Conservation (phyloP, 2,888 invertebrate species). For the Colletes collaris region DNA sequence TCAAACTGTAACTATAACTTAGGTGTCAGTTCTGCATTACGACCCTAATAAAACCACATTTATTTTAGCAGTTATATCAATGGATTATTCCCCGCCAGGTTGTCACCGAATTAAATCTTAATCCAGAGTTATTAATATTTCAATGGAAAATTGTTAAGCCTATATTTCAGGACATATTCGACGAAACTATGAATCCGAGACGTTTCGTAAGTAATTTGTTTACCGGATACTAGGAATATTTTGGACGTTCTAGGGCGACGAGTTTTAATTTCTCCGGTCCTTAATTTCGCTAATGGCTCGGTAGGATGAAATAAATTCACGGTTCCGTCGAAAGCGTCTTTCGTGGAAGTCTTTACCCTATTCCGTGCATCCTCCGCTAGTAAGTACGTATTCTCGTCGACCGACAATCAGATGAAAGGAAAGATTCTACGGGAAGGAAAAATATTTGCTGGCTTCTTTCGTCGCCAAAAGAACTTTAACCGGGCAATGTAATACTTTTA, state of each 20-base stretch:
- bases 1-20: too few species aligned
- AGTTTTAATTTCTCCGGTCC: conserved; percentile 28
- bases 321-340: conserved; percentile 30
- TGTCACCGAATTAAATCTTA: too few species aligned
- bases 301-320: conserved; percentile 46
- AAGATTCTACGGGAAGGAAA: conserved; percentile 9
- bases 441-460: conserved; percentile 35
- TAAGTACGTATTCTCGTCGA: conserved; percentile 30
- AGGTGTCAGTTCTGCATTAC: too few species aligned
- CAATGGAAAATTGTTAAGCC: too few species aligned
- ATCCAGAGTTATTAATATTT: too few species aligned
- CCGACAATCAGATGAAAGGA: conserved; percentile 41
- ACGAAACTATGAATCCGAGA: background rate
- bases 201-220: too few species aligned
- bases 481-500: conserved; percentile 34
- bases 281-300: conserved; percentile 48
- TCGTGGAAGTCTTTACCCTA: conserved; percentile 26
- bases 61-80: too few species aligned
- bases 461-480: background rate
- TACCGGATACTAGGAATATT: conserved; percentile 1
- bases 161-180: background rate
- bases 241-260: background rate
- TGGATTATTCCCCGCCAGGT: too few species aligned
- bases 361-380: conserved; percentile 24
- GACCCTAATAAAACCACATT: too few species aligned